Evolutionary conservation across 2,888 invertebrate genomes (phyloP), one percentile per base, ranked within the genome.

Genomic region (Biston betularia): DNA sequence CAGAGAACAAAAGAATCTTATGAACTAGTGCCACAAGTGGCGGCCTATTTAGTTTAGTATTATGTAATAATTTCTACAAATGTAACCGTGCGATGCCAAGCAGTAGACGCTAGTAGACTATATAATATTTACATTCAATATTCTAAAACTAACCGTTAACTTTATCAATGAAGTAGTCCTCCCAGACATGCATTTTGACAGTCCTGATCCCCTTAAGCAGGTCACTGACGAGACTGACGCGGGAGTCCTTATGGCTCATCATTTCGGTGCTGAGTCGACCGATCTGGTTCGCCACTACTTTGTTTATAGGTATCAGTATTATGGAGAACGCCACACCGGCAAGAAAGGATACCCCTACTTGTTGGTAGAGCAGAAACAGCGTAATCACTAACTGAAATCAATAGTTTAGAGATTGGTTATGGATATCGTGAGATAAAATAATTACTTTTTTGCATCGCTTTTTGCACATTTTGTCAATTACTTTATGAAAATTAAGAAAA

Each of bases 111-210:
- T 38, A 38, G 38, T n/a, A n/a, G n/a, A n/a, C n/a, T n/a, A n/a
- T n/a, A n/a, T n/a, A 8, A 38, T 38, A 38, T 8, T 38, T 8
- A 4, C 9, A 38, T 38, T 38, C 1, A 2, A 0, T 49, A 3
- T 49, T 33, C 33, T 12, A 9, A 4, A n/a, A 70, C 69, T 91
- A 84, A 96, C 97, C 95, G 76, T 95, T 90, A 57, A 97, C 95
- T 85, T 94, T 95, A 42, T 94, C 87, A 53, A 96, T 95, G 82
- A 99, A 99, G 85, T 97, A 96, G 67, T 96, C 95, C 89, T 99
- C 99, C 99, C 99, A 99, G 14, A 98, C 97, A 84, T 98, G 97
- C 66, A 98, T 94, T 89, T 99, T 99, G 40, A 99, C 96, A 9
- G 97, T 96, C 75, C 97, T 96, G 63, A 99, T 98, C 15, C 99